Conservation (phyloP, 2,888 invertebrate genomes). For the Linnaemya vulpina region DNA sequence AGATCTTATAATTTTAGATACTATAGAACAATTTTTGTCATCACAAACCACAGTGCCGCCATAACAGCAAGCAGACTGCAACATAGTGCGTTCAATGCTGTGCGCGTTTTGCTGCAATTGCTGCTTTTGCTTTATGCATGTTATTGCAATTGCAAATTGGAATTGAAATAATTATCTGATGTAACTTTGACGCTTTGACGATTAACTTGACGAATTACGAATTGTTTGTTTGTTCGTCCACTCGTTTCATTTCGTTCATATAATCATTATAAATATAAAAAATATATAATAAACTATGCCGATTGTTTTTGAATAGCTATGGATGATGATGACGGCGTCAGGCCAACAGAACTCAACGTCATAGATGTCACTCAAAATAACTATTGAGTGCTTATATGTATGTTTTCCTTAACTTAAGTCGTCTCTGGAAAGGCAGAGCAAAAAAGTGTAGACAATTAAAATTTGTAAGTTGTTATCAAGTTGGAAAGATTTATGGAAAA, state of each 20-base stretch:
- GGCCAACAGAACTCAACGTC: conserved; percentile 67
- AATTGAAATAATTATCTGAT: conserved; percentile 75
- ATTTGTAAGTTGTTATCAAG: conserved; percentile 65
- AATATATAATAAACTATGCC: conserved; percentile 9
- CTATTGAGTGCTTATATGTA: conserved; percentile 49
- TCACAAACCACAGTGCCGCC: conserved; percentile 23
- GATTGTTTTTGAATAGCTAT: conserved; percentile 46
- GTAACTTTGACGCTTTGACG: conserved; percentile 75
- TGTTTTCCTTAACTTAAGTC: conserved; percentile 41
- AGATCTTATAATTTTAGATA: neutral
- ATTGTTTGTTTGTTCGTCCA: conserved; percentile 64
- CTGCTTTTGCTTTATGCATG: conserved; percentile 61
- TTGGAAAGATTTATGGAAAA: conserved; percentile 66
- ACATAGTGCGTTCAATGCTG: conserved; percentile 40
- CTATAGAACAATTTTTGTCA: neutral
- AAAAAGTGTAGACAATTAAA: conserved; percentile 66
- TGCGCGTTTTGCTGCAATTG: conserved; percentile 45
- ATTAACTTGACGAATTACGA: conserved; percentile 75
- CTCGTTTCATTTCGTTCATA: conserved; percentile 56
- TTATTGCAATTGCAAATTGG: conserved; percentile 75
- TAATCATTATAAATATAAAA: conserved; percentile 15
- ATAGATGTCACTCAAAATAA: conserved; percentile 64
- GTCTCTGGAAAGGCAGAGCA: conserved; percentile 27
- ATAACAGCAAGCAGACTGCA: neutral
- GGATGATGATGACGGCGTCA: conserved; percentile 60